Evolutionary conservation across 1,140 invertebrate genomes (phyloP).

Genomic region (Trialeurodes vaporariorum): DNA sequence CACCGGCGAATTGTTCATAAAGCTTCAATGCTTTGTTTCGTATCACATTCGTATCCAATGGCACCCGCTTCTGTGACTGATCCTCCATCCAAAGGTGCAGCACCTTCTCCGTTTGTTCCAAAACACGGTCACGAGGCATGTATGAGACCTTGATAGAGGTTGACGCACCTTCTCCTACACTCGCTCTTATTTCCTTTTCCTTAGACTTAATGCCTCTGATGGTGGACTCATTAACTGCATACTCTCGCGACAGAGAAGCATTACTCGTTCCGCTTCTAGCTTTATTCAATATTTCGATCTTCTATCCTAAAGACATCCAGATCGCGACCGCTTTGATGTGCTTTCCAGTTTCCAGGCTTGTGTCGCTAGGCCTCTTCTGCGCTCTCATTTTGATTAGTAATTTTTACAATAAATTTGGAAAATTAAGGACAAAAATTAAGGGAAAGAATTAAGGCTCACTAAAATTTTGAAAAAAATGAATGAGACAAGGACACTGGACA

Average conservation of each 20-base stretch:
- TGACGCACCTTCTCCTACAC: constrained; percentile 2
- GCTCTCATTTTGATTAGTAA: too few species aligned
- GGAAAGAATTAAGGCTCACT: too few species aligned
- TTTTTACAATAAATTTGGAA: too few species aligned
- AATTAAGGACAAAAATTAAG: too few species aligned
- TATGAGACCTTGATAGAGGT: constrained; percentile 4
- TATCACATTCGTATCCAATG: constrained; percentile 4
- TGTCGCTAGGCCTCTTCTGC: too few species aligned
- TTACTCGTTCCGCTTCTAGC: not conserved
- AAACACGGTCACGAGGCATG: constrained; percentile 4
- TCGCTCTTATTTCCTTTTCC: not conserved
- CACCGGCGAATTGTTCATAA: constrained; percentile 4
- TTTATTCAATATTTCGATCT: constrained; percentile 9
- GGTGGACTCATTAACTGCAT: constrained; percentile 2
- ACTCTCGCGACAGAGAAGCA: not conserved
- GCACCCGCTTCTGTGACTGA: constrained; percentile 5
- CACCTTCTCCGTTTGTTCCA: not conserved
- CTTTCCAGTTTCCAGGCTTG: too few species aligned
- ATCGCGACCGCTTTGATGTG: too few species aligned
- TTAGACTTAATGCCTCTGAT: not conserved
- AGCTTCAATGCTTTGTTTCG: not conserved
- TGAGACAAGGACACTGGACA: too few species aligned
- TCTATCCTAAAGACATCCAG: not conserved
- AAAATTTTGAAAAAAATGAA: too few species aligned
- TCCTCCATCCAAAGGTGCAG: constrained; percentile 8